These are phyloP conservation scores for Nesoenas mayeri DNA, from an alignment of 2,113 vertebrate genomes.

Conservation along the genomic window DNA sequence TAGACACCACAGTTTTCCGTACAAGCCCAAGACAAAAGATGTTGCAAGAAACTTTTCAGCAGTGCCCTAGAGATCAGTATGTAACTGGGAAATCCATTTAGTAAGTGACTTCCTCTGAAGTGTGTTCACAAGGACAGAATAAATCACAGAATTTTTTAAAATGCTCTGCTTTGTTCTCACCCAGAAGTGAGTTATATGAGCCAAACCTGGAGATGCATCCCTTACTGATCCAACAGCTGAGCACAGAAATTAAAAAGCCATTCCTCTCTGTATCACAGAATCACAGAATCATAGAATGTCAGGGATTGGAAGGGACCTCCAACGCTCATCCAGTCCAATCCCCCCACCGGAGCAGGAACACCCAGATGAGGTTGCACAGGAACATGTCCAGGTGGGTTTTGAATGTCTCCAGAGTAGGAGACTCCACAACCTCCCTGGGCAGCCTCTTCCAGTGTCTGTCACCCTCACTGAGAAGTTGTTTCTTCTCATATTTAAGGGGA, in stretches of 20 bases:
- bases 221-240: neutral
- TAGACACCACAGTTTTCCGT: neutral
- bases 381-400: too few relatives aligned
- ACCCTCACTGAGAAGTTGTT: too few relatives aligned
- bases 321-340: too few relatives aligned
- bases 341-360: too few relatives aligned
- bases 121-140: neutral
- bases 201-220: neutral
- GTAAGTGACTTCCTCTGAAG: conserved; percentile 6
- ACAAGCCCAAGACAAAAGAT: neutral
- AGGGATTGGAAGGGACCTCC: too few relatives aligned
- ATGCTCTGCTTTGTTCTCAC: neutral
- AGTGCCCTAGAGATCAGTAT: neutral
- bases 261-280: neutral
- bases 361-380: too few relatives aligned
- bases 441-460: too few relatives aligned
- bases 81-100: conserved; percentile 18
- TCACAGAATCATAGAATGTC: too few relatives aligned
- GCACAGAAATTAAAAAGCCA: neutral
- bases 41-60: neutral
- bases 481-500: too few relatives aligned
- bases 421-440: too few relatives aligned
- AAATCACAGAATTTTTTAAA: neutral
- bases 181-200: neutral
- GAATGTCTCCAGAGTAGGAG: too few relatives aligned